A percentile compares a stretch with the other conserved stretches of the same genome.
Evolutionary conservation across 2,113 vertebrate genomes (phyloP).

Genomic region (Cephalopholis sonnerati): DNA sequence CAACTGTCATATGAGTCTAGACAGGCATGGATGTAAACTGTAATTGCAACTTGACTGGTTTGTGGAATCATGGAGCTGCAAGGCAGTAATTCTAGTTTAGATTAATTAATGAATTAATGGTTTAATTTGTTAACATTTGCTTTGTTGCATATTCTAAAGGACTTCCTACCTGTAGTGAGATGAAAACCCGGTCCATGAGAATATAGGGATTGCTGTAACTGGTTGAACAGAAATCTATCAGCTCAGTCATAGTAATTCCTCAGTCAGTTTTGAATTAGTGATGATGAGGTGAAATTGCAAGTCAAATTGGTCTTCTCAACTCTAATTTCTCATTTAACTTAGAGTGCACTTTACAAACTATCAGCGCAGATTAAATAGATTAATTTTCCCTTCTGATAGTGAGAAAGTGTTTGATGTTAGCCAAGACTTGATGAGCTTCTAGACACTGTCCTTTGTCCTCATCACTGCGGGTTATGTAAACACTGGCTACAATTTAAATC

Average conservation of each 20-base stretch:
- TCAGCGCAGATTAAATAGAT: slow-evolving; percentile 42
- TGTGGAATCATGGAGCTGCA: too few relatives aligned
- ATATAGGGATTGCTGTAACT: background rate
- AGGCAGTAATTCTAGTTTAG: background rate
- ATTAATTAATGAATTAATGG: background rate
- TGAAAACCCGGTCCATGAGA: background rate
- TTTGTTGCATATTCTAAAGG: background rate
- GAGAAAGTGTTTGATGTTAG: slow-evolving; percentile 22
- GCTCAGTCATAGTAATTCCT: slow-evolving; percentile 10
- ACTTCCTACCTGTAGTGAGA: background rate
- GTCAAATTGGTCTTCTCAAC: slow-evolving; percentile 47
- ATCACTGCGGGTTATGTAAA: slow-evolving; percentile 14
- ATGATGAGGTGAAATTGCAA: slow-evolving; percentile 57
- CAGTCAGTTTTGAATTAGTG: slow-evolving; percentile 43
- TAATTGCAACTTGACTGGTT: too few relatives aligned
- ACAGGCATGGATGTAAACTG: too few relatives aligned
- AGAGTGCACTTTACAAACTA: slow-evolving; percentile 45
- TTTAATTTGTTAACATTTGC: background rate
- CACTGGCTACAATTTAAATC: background rate
- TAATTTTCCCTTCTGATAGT: slow-evolving; percentile 28
- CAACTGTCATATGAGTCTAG: too few relatives aligned
- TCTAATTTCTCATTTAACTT: slow-evolving; percentile 57
- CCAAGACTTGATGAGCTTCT: slow-evolving; percentile 1
- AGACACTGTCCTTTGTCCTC: slow-evolving; percentile 25
- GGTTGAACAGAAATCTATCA: slow-evolving; percentile 1